Conservation (phyloP, 1,140 invertebrate species). For the Paraescarpia echinospica region DNA sequence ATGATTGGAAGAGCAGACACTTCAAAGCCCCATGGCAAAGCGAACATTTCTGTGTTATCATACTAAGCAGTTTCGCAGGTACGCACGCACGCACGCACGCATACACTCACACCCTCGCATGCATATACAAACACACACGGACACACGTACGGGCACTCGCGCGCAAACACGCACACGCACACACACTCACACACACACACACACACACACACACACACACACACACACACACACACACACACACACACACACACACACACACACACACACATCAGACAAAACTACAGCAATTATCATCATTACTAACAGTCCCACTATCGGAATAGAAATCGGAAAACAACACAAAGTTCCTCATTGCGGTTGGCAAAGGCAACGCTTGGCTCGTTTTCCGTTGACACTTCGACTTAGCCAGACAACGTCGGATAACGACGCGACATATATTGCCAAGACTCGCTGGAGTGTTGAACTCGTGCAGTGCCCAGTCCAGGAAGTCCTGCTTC, state of each 20-base stretch:
- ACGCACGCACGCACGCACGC: background rate
- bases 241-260: no score
- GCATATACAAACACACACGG: no score
- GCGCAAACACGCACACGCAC: no score
- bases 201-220: no score
- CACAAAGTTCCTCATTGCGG: background rate
- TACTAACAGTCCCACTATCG: background rate
- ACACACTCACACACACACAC: no score
- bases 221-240: no score
- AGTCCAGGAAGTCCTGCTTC: slow-evolving; percentile 16
- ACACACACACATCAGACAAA: background rate
- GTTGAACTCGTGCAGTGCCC: slow-evolving; percentile 16
- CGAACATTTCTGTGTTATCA: background rate
- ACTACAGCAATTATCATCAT: background rate
- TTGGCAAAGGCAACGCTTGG: background rate
- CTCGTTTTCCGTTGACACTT: background rate
- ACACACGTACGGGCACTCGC: no score
- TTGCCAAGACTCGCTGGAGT: background rate
- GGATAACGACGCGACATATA: slow-evolving; percentile 13
- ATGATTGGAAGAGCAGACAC: no score
- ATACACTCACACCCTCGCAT: no score
- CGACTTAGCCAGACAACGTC: background rate
- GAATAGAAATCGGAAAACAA: slow-evolving; percentile 7
- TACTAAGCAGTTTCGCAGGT: background rate
- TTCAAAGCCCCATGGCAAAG: no score